A percentile compares a stretch with the other conserved stretches of the same genome.
Conservation (phyloP, 2,113 vertebrate species). For the Grus americana region DNA sequence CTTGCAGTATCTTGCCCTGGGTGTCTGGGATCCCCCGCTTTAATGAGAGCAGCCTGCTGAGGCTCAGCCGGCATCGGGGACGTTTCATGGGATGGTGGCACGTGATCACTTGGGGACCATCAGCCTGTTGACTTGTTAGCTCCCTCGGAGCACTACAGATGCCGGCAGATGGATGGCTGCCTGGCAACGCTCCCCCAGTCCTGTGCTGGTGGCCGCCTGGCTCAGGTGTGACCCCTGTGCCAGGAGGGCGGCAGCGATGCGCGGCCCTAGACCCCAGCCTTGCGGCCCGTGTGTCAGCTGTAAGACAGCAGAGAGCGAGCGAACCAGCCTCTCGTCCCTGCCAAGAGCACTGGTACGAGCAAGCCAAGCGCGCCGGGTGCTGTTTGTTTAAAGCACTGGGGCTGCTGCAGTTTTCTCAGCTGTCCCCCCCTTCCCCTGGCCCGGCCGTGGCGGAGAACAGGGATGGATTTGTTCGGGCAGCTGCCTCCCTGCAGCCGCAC, state of each 20-base stretch:
- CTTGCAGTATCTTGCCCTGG: not conserved
- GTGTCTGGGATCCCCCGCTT: not conserved
- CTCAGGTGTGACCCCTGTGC: not conserved
- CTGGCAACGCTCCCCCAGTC: not conserved
- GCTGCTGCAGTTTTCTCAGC: constrained; percentile 40
- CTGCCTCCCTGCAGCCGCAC: not conserved
- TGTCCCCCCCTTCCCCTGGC: constrained; percentile 34
- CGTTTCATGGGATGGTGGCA: not conserved
- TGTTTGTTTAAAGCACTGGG: not conserved
- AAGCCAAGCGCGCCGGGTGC: not conserved
- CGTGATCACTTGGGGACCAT: not conserved
- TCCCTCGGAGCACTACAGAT: accelerated
- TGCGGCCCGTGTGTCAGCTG: accelerated
- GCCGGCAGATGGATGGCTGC: accelerated
- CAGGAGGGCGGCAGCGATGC: not conserved
- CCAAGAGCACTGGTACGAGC: not conserved
- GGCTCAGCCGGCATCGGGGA: accelerated
- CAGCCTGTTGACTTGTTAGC: accelerated
- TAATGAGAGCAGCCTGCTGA: not conserved
- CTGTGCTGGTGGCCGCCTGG: not conserved
- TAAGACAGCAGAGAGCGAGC: not conserved
- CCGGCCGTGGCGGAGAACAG: constrained; percentile 46
- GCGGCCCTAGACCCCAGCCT: not conserved
- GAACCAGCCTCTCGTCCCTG: not conserved
- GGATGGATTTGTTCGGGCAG: constrained; percentile 62